A percentile compares a stretch with the other conserved stretches of the same genome.
Evolutionary conservation across 92 coral and sea anemone genomes (phyloP).

Genomic region (Hydrozoanthus gracilis): DNA sequence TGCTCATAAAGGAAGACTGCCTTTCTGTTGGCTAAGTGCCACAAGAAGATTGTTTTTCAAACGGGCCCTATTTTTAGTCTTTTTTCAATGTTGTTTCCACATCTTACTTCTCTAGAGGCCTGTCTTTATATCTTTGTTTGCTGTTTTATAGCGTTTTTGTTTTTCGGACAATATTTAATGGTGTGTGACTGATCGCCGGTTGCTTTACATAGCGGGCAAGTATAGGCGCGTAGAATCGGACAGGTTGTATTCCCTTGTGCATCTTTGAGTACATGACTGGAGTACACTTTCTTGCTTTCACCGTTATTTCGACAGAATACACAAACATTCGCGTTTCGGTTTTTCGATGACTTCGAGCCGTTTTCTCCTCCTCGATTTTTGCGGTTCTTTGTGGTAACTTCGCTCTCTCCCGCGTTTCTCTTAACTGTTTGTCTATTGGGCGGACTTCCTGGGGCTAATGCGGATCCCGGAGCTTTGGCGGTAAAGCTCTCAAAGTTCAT

Average conservation of each 20-base stretch:
- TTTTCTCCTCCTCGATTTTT: conserved; percentile 83
- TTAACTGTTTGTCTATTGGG: conserved; percentile 61
- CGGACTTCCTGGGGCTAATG: conserved; percentile 85
- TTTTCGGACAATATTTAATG: conserved; percentile 98
- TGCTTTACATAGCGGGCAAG: conserved; percentile 98
- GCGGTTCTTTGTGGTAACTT: conserved; percentile 80
- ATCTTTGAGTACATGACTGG: conserved; percentile 95
- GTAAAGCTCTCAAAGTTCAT: conserved; percentile 72
- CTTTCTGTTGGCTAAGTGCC: neutral
- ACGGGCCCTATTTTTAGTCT: neutral
- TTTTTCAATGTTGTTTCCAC: neutral
- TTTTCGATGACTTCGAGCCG: conserved; percentile 53
- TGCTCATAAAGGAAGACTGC: neutral
- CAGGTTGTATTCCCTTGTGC: conserved; percentile 96
- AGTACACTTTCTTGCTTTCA: conserved; percentile 97
- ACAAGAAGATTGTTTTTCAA: neutral
- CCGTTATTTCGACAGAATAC: conserved; percentile 99
- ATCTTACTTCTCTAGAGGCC: neutral
- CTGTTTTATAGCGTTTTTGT: conserved; percentile 84
- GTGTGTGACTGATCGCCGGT: conserved; percentile 97
- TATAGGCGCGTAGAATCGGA: conserved; percentile 96
- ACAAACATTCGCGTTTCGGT: conserved; percentile 98
- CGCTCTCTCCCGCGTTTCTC: conserved; percentile 64
- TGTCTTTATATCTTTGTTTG: conserved; percentile 26
- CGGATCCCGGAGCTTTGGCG: conserved; percentile 84